Evolutionary conservation across 2,888 invertebrate species (phyloP).

Genomic region (Acanthopleura granulata): DNA sequence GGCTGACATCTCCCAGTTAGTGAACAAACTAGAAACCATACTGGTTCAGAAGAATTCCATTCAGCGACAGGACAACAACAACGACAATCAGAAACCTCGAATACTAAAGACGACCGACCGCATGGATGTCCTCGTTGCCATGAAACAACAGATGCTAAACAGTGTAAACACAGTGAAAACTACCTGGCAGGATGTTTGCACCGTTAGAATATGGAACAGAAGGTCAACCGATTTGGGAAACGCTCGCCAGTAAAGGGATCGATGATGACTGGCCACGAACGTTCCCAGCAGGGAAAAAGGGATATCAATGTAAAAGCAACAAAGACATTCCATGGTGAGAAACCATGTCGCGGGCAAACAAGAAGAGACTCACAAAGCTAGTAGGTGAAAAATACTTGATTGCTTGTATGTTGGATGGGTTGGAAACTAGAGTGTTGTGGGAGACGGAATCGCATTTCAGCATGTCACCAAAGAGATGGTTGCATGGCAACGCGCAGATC

Average conservation of each 20-base stretch:
- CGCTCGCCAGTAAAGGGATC: constrained; percentile 5
- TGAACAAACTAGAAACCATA: background rate
- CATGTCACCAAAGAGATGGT: background rate
- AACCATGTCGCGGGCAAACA: background rate
- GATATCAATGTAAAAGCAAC: background rate
- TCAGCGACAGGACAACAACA: no score
- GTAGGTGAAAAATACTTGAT: constrained; percentile 19
- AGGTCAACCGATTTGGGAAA: background rate
- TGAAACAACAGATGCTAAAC: no score
- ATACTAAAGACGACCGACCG: background rate
- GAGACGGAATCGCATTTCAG: constrained; percentile 15
- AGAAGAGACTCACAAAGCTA: constrained; percentile 10
- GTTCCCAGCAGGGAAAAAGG: background rate
- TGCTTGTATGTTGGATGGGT: constrained; percentile 12
- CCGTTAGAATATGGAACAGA: background rate
- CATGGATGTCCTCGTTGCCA: no score
- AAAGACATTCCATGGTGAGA: background rate
- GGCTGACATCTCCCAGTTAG: background rate
- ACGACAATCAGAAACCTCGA: no score
- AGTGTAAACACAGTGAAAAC: constrained; percentile 6
- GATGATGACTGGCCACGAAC: background rate
- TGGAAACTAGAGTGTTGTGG: constrained; percentile 14
- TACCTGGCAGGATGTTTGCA: constrained; percentile 12
- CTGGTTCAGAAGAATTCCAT: no score
- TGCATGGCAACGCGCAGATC: background rate